phyloP scores from a whole-genome alignment of 2,888 invertebrate species.

The Epistrophe eligans region DNA sequence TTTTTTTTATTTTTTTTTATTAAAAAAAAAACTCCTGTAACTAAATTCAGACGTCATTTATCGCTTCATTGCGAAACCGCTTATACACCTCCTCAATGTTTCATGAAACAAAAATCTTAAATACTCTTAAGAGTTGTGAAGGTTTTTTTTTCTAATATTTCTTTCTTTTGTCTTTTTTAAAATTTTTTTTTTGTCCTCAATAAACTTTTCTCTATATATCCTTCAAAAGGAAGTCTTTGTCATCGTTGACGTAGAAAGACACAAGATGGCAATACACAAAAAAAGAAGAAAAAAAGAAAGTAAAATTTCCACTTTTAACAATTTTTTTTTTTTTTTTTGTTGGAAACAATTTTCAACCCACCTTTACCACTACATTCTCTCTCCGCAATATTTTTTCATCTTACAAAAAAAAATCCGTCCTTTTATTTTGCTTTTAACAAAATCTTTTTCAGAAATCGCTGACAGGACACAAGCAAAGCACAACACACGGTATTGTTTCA shows the following conservation, averaged over 20 bases:
- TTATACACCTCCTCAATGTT: neutral
- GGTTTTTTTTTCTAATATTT: neutral
- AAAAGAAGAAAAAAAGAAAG: neutral
- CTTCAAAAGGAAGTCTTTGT: conserved; percentile 37
- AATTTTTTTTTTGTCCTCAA: conserved; percentile 34
- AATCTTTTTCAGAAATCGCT: conserved; percentile 46
- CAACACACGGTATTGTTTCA: conserved; percentile 42
- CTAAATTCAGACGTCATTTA: conserved; percentile 2
- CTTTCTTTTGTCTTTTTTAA: neutral
- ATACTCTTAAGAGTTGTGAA: conserved; percentile 36
- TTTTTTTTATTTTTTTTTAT: neutral
- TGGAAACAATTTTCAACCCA: conserved; percentile 16
- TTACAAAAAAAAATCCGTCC: neutral
- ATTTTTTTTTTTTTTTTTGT: conserved; percentile 25
- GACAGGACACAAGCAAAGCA: conserved; percentile 57
- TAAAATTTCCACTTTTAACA: conserved; percentile 30
- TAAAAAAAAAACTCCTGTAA: neutral
- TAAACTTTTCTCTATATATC: conserved; percentile 33
- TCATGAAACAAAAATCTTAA: conserved; percentile 23
- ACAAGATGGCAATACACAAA: no score
- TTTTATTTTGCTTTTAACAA: conserved; percentile 33
- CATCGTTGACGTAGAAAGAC: conserved; percentile 7
- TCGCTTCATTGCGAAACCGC: conserved; percentile 12
- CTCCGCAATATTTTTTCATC: neutral
- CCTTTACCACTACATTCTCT: neutral